Conservation (phyloP, 2,888 invertebrate species). For the Drosophila hamatofila region DNA sequence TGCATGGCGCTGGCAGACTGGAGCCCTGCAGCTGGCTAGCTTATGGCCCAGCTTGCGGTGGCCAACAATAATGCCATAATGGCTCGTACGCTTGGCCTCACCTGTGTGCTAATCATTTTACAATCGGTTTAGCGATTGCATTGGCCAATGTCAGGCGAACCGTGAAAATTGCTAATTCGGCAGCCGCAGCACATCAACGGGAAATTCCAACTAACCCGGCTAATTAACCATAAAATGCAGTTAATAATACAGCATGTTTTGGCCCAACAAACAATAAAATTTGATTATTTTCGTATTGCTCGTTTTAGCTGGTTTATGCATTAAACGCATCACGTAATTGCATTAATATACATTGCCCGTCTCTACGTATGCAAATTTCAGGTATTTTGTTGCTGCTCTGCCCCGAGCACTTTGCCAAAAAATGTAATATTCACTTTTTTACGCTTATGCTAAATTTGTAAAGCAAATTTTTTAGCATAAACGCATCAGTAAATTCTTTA, state of each 20-base stretch:
- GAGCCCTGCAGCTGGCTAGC: constrained; percentile 27
- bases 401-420: background rate
- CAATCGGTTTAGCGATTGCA: constrained; percentile 51
- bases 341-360: constrained; percentile 48
- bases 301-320: constrained; percentile 40
- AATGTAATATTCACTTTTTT: background rate
- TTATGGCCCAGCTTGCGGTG: constrained; percentile 45
- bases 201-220: constrained; percentile 40
- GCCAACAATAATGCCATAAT: constrained; percentile 52
- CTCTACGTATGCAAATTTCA: constrained; percentile 40
- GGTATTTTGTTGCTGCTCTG: constrained; percentile 15
- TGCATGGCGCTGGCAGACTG: constrained; percentile 12
- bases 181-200: constrained; percentile 38
- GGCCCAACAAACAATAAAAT: background rate
- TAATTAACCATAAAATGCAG: constrained; percentile 70
- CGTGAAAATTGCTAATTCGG: constrained; percentile 64
- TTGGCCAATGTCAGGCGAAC: constrained; percentile 30
- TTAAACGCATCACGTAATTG: constrained; percentile 57
- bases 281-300: constrained; percentile 15
- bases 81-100: constrained; percentile 44
- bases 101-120: constrained; percentile 63
- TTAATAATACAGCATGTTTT: constrained; percentile 56
- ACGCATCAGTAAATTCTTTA: constrained; percentile 58
- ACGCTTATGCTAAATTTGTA: constrained; percentile 51
- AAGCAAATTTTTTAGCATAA: constrained; percentile 60